A percentile compares a stretch with the other conserved stretches of the same genome.
These are phyloP conservation scores for Protobothrops flavoviridis DNA, from an alignment of 2,113 vertebrate species.

Conservation along the genomic window DNA sequence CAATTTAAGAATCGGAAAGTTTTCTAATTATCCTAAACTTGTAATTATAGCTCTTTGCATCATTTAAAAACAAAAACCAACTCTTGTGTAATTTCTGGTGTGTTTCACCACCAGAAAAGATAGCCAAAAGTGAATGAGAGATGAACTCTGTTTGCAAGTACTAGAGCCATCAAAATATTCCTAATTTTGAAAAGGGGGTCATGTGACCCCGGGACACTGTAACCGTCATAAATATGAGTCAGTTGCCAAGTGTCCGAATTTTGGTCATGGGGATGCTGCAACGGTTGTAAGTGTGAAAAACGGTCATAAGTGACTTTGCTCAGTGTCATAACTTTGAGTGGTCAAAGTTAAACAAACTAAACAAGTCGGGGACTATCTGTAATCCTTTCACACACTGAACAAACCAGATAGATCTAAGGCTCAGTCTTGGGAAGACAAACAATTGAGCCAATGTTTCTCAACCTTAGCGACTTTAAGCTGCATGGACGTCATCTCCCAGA, in stretches of 20 bases:
- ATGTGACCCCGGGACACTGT: too few relatives aligned
- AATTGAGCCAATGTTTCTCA: background rate
- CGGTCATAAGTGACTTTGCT: too few relatives aligned
- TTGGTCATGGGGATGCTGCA: too few relatives aligned
- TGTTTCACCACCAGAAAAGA: background rate
- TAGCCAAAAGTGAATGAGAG: background rate
- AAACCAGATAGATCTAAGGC: background rate
- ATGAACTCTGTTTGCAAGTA: background rate
- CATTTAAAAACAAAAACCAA: background rate
- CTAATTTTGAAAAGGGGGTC: background rate
- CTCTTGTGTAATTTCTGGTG: background rate
- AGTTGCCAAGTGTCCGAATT: too few relatives aligned
- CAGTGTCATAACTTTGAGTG: too few relatives aligned
- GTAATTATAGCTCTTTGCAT: background rate
- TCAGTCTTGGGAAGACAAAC: slow-evolving; percentile 11
- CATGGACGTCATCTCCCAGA: background rate
- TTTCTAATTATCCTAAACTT: background rate
- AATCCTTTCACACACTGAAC: background rate
- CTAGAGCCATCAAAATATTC: background rate
- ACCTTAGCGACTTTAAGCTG: background rate
- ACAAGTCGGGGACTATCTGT: too few relatives aligned
- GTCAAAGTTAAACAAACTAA: too few relatives aligned
- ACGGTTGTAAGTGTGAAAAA: too few relatives aligned
- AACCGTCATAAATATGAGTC: too few relatives aligned
- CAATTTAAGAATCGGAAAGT: background rate